phyloP scores from a whole-genome alignment of 2,113 vertebrate species.

The Epinephelus moara region DNA sequence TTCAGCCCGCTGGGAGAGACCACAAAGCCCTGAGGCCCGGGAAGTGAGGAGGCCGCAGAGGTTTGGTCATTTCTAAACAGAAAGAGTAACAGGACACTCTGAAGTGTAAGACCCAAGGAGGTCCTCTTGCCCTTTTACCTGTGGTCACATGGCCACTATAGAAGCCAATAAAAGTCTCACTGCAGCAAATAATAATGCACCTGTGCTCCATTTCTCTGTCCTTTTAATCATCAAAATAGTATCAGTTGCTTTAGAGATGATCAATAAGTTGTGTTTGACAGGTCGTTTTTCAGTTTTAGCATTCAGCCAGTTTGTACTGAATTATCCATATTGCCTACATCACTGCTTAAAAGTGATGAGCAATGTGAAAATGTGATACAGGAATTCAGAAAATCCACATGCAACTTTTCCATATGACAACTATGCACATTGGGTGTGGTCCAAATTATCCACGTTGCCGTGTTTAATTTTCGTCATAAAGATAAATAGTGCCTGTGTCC shows the following conservation, averaged over 20 bases:
- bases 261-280: not conserved
- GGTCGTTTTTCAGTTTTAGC: not conserved
- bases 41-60: conserved; percentile 41
- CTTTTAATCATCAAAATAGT: not conserved
- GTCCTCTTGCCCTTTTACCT: conserved; percentile 12
- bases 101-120: conserved; percentile 38
- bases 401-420: no score
- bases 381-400: no score
- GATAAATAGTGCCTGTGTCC: no score
- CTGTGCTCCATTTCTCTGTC: not conserved
- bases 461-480: no score
- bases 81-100: conserved; percentile 58
- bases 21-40: conserved; percentile 35
- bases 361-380: no score
- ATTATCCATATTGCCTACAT: no score
- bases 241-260: not conserved
- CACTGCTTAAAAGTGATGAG: no score
- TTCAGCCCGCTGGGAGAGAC: conserved; percentile 9
- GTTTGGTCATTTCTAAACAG: conserved; percentile 44
- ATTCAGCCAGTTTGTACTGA: not conserved
- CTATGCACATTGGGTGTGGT: no score
- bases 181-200: not conserved
- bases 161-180: not conserved
- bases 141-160: not conserved
- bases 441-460: no score